These are phyloP conservation scores for Siphlonurus alternatus DNA, from an alignment of 2,888 invertebrate genomes.

Conservation along the genomic window DNA sequence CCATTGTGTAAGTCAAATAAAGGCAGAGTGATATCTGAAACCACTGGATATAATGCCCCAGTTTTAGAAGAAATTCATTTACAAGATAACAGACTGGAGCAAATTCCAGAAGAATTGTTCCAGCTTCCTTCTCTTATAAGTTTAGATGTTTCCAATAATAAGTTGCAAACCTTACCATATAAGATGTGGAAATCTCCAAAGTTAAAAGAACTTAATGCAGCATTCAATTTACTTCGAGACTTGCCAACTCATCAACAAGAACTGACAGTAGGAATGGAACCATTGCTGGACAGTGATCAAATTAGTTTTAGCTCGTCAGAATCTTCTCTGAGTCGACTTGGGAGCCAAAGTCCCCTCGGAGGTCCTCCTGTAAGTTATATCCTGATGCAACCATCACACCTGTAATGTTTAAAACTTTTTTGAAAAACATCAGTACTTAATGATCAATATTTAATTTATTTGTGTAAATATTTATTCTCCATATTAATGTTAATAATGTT, in stretches of 20 bases:
- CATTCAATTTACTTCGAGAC: slow-evolving; percentile 71
- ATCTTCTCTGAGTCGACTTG: neutral
- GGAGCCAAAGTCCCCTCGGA: neutral
- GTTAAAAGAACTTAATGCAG: slow-evolving; percentile 71
- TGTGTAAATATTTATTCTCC: too few relatives aligned
- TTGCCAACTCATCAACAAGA: slow-evolving; percentile 29
- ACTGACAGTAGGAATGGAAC: neutral
- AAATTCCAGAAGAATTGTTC: slow-evolving; percentile 67
- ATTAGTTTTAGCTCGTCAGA: neutral
- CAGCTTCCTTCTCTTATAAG: slow-evolving; percentile 57
- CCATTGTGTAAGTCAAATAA: neutral
- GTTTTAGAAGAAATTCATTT: slow-evolving; percentile 78
- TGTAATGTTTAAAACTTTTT: too few relatives aligned
- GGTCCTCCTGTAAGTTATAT: neutral
- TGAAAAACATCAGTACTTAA: too few relatives aligned
- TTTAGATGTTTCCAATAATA: slow-evolving; percentile 89
- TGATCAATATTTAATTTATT: too few relatives aligned
- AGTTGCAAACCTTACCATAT: slow-evolving; percentile 63
- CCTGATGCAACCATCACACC: too few relatives aligned
- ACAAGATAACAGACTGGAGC: slow-evolving; percentile 75
- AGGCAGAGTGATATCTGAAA: slow-evolving; percentile 1
- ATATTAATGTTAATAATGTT: too few relatives aligned
- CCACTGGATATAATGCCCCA: slow-evolving; percentile 42
- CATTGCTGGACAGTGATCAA: neutral
- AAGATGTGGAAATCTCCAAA: slow-evolving; percentile 76